Evolutionary conservation across 2,888 invertebrate species (phyloP), one percentile per base, ranked within the genome.

Genomic region (Eupithecia inturbata): DNA sequence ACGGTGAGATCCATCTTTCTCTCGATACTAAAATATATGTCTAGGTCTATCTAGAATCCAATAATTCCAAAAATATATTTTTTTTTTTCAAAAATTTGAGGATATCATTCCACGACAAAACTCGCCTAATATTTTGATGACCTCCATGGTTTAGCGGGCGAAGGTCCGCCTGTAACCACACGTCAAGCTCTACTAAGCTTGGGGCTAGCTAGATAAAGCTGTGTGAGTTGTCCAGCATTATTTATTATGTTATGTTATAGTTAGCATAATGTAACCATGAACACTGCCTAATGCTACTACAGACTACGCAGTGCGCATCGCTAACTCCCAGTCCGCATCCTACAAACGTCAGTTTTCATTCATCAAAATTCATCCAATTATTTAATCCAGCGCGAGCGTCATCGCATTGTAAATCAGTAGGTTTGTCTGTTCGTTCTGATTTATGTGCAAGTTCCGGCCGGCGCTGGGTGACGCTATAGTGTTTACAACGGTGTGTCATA

Each of bases 311-410:
- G 36, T 64, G n/a, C 63, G 63, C 63, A 33, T 62, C 57, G 57
- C 57, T 31, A 62, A 19, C 62, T 62, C n/a, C 1, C 12, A 31
- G 19, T 26, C 36, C 71, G 53, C 71, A 77, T 78, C 77, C 75
- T 57, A 69, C 68, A 68, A 70, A 75, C 79, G 85, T 82, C 86
- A 82, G 79, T 85, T 82, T 86, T 84, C 83, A 87, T 87, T 85
- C 83, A 87, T 87, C 84, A 84, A 86, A 82, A 85, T 84, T 82
- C 85, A 81, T 78, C 79, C 84, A 82, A 84, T 87, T 84, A 83
- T 85, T 81, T 82, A 83, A 86, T 85, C 80, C 73, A 79, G 73
- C 63, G 78, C 80, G 79, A 66, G 36, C 79, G 77, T 81, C 77
- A 78, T 71, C 75, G 73, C 74, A 68, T 69, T 76, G 74, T 80